Conservation (phyloP, 2,113 vertebrate genomes). For the Hoplias malabaricus region DNA sequence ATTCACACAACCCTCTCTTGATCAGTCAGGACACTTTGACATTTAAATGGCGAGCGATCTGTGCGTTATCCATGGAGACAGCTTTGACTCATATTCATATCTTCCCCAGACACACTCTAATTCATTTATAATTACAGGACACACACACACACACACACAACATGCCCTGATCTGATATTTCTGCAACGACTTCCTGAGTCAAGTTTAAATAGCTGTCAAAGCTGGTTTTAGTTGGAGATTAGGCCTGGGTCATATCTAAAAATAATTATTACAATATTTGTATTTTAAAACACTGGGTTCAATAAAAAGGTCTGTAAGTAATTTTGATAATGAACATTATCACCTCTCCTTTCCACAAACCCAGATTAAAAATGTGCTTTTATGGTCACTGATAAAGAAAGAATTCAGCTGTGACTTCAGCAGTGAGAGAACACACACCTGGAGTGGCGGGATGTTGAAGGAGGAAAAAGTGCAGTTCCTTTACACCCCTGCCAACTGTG, state of each 20-base stretch:
- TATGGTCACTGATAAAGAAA: no score
- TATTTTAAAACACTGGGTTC: no score
- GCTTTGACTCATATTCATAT: slow-evolving; percentile 78
- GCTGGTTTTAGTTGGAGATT: slow-evolving; percentile 7
- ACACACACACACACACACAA: slow-evolving; percentile 36
- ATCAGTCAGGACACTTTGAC: slow-evolving; percentile 68
- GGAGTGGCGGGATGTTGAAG: no score
- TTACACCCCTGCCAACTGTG: no score
- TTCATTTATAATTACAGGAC: slow-evolving; percentile 78
- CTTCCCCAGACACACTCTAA: slow-evolving; percentile 80
- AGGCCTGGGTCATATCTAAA: neutral
- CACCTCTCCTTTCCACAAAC: no score
- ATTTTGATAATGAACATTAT: no score
- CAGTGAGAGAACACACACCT: no score
- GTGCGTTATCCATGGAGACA: slow-evolving; percentile 70
- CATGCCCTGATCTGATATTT: slow-evolving; percentile 31
- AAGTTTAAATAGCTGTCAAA: slow-evolving; percentile 15
- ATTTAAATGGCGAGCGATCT: slow-evolving; percentile 73
- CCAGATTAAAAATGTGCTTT: no score
- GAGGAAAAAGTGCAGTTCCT: no score
- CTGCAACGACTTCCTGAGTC: neutral
- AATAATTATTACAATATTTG: no score
- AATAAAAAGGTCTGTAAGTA: no score
- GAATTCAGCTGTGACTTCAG: no score
- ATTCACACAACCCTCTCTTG: slow-evolving; percentile 17